Conservation (phyloP, 2,888 invertebrate genomes). For the Ametastegia equiseti region DNA sequence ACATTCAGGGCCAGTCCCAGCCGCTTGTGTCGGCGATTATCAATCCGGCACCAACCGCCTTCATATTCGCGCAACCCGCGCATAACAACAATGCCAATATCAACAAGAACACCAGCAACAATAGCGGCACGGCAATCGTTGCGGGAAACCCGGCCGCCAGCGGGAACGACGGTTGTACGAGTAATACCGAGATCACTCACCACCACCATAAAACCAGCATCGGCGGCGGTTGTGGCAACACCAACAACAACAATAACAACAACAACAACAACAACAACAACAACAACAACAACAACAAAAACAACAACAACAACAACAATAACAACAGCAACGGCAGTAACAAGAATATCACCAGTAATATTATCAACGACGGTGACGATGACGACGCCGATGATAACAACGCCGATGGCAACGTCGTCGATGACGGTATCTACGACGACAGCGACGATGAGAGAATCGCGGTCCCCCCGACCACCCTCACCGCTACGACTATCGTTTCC, state of each 20-base stretch:
- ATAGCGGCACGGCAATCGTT: constrained; percentile 40
- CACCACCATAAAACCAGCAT: constrained; percentile 57
- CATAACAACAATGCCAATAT: constrained; percentile 59
- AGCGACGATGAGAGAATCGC: background rate
- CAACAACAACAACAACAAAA: constrained; percentile 61
- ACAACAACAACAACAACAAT: constrained; percentile 61
- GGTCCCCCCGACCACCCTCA: too few species aligned
- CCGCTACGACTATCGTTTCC: background rate
- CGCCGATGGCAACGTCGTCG: background rate
- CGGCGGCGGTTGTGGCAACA: too few species aligned
- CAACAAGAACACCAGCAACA: constrained; percentile 54
- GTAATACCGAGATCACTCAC: constrained; percentile 56
- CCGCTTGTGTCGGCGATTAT: constrained; percentile 56
- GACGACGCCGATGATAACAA: constrained; percentile 38
- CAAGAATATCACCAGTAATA: constrained; percentile 48
- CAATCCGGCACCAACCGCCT: constrained; percentile 57
- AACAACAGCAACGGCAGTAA: constrained; percentile 79
- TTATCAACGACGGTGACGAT: constrained; percentile 56
- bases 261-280: constrained; percentile 57
- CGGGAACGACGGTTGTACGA: constrained; percentile 34
- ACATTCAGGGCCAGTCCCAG: constrained; percentile 70
- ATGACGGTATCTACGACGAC: background rate
- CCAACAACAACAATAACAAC: constrained; percentile 79
- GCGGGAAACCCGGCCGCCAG: too few species aligned
- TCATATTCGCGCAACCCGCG: constrained; percentile 59